Base-by-base conservation (phyloP, 2,113 vertebrate genomes). In the Monarcha castaneiventris region DNA sequence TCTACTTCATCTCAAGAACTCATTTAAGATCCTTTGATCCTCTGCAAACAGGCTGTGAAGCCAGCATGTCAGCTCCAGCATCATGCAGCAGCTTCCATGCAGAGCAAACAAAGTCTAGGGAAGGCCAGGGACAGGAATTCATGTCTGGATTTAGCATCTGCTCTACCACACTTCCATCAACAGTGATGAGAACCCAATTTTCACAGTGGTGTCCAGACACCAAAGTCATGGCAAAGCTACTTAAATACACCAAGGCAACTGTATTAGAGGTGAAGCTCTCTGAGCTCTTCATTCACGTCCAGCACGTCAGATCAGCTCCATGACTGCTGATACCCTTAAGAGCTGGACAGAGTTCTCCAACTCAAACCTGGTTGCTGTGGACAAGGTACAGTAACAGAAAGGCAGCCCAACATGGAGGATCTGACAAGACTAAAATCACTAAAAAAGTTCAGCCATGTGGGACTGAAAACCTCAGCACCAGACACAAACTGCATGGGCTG, bases 361-460 rank as follows among this genome's bases (percentile, higher is more conserved):
- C 14, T 58, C 44, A 80, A 64, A 51, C 39, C n/a, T 3, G 3
- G 21, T 7, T 78, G 7, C 39, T 6, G 9, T 21, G 30, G 18
- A 73, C 7, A 39, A 44, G 20, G 39, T 7, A 46, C 22, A 48
- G 22, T 19, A 61, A 48, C 16, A 72, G 41, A 30, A 77, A 67
- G 37, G 18, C 43, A 81, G 30, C 10, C 11, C 7, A 44, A 16
- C 26, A 62, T 3, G 2, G 4, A 6, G 19, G 5, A 64, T 25
- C 19, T 18, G 4, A 37, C 33, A 61, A 35, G 21, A 62, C 2
- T 20, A 71, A 80, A 71, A 16, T 18, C 16, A 81, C 23, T 17
- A 10, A 39, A 72, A 18, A 33, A 17, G 3, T 51, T 87, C 33
- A 90, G 0, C 13, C 11, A 23, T 0, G 0, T 6, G 13, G 7